A percentile compares a stretch with the other conserved stretches of the same genome.
Evolutionary conservation across 2,888 invertebrate genomes (phyloP).

Genomic region (Agrotis exclamationis): DNA sequence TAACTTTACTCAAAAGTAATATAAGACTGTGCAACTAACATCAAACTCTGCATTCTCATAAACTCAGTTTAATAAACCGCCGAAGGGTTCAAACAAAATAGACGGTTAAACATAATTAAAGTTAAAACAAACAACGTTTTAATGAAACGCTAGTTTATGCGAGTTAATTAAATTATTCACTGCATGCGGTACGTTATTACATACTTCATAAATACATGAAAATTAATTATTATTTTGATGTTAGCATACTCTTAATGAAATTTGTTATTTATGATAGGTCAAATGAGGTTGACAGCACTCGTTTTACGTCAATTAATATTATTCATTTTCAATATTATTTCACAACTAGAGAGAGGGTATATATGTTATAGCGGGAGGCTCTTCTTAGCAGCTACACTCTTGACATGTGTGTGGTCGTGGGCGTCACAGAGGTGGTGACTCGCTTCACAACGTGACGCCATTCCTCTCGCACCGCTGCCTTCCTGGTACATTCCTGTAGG

Average conservation of each 20-base stretch:
- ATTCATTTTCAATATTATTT: background rate
- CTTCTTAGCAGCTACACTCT: too few relatives aligned
- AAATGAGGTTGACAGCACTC: background rate
- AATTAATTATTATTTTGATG: constrained; percentile 41
- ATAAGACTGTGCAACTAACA: constrained; percentile 9
- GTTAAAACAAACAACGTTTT: constrained; percentile 37
- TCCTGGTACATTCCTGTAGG: too few relatives aligned
- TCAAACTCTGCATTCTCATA: constrained; percentile 31
- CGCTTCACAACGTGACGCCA: too few relatives aligned
- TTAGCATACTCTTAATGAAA: constrained; percentile 29
- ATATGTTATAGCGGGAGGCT: too few relatives aligned
- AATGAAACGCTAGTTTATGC: constrained; percentile 41
- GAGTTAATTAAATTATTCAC: constrained; percentile 58
- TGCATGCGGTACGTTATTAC: constrained; percentile 52
- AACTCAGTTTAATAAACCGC: constrained; percentile 39
- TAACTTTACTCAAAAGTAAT: background rate
- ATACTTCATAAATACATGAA: constrained; percentile 45
- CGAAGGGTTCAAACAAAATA: constrained; percentile 33
- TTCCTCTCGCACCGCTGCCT: too few relatives aligned
- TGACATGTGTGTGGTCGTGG: too few relatives aligned
- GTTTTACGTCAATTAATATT: background rate
- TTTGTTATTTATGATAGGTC: constrained; percentile 11
- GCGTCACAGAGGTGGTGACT: too few relatives aligned
- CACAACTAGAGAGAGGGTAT: too few relatives aligned
- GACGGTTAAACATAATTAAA: constrained; percentile 42